A percentile compares a stretch with the other conserved stretches of the same genome.
Conservation (phyloP, 1,140 invertebrate species). For the Anoplophora glabripennis region DNA sequence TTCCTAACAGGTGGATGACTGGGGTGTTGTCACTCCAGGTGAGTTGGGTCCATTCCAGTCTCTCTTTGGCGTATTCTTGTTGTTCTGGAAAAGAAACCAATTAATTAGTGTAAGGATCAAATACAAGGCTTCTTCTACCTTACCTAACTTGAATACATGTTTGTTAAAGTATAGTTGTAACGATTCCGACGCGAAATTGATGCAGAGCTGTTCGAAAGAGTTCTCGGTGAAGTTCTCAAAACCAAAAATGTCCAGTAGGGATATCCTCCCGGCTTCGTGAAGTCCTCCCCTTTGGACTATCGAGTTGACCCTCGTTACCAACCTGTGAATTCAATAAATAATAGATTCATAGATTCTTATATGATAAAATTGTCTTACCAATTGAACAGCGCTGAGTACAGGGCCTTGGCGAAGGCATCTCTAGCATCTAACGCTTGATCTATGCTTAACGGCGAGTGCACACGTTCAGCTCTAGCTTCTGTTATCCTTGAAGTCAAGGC, state of each 20-base stretch:
- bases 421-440: conserved; percentile 94
- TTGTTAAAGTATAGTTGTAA: conserved; percentile 96
- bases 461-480: conserved; percentile 85
- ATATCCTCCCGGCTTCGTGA: conserved; percentile 71
- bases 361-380: conserved; percentile 55
- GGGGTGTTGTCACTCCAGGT: conserved; percentile 67
- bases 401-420: conserved; percentile 93
- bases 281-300: conserved; percentile 87
- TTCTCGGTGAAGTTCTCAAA: conserved; percentile 87
- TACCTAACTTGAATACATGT: conserved; percentile 84
- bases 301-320: conserved; percentile 89
- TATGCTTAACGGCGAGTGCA: conserved; percentile 88
- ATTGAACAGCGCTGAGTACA: conserved; percentile 93
- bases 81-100: conserved; percentile 59
- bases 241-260: conserved; percentile 75
- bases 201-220: conserved; percentile 96
- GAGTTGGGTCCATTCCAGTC: conserved; percentile 90
- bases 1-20: conserved; percentile 86
- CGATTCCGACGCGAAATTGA: conserved; percentile 97
- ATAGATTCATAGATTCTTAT: background rate
- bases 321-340: too few species aligned
- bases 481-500: conserved; percentile 91
- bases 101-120: background rate
- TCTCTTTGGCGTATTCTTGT: conserved; percentile 91
- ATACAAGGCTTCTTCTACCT: background rate